Evolutionary conservation across 2,113 vertebrate genomes (phyloP).

Genomic region (Nibea albiflora): DNA sequence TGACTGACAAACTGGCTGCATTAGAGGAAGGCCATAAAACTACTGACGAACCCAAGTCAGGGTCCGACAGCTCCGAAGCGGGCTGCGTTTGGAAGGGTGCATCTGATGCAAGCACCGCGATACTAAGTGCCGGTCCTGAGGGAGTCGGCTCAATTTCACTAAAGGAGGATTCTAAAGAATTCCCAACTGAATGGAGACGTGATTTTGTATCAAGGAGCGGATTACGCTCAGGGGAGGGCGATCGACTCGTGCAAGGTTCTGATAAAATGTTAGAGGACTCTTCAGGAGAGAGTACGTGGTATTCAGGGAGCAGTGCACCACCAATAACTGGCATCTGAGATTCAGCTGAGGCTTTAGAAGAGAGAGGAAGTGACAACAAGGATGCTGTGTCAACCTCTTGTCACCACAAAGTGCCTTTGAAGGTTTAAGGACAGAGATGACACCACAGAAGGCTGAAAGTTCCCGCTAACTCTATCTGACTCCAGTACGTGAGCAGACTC

Average conservation of each 20-base stretch:
- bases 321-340: conserved; percentile 10
- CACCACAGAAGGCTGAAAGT: conserved; percentile 18
- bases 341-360: background rate
- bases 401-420: conserved; percentile 24
- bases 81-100: background rate
- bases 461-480: background rate
- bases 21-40: conserved; percentile 27
- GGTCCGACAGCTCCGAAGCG: background rate
- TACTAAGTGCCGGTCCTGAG: background rate
- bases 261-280: background rate
- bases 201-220: background rate
- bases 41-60: background rate
- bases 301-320: background rate
- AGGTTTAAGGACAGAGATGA: conserved; percentile 18
- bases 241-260: background rate
- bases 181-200: background rate
- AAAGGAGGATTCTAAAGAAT: background rate
- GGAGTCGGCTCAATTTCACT: conserved; percentile 16
- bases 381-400: conserved; percentile 1
- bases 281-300: background rate
- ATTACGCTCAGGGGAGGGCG: background rate
- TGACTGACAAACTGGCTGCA: conserved; percentile 11
- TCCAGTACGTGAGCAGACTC: conserved; percentile 20
- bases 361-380: conserved; percentile 2
- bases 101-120: background rate